Conservation (phyloP, 2,113 vertebrate species). For the Phrynosoma blainvillii region DNA sequence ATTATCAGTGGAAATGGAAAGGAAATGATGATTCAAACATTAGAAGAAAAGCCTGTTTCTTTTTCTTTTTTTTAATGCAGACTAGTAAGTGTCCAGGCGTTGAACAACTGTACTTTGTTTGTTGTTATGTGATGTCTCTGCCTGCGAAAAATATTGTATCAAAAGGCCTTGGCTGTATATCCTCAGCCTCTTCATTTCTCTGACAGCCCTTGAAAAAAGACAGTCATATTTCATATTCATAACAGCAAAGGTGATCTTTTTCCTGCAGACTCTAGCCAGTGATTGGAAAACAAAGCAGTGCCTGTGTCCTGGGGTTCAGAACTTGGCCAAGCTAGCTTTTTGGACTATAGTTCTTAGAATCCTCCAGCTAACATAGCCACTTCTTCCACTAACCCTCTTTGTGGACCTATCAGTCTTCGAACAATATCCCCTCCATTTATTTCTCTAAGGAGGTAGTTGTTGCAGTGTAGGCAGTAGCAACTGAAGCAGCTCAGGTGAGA, state of each 20-base stretch:
- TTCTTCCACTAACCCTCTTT: too few relatives aligned
- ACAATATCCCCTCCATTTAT: too few relatives aligned
- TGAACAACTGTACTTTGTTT: background rate
- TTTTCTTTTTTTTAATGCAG: background rate
- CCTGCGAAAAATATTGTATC: background rate
- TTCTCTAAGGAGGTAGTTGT: too few relatives aligned
- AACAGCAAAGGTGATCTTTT: constrained; percentile 2
- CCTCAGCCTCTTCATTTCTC: constrained; percentile 31
- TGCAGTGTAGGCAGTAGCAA: too few relatives aligned
- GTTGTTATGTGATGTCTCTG: background rate
- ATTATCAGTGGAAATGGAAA: background rate
- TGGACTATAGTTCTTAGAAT: background rate
- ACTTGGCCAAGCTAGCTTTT: too few relatives aligned
- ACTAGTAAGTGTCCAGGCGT: background rate
- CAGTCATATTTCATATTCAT: constrained; percentile 2
- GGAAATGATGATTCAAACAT: background rate
- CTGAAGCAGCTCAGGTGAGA: too few relatives aligned
- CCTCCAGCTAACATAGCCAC: background rate
- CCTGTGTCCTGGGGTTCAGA: background rate
- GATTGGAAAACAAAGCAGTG: constrained; percentile 6
- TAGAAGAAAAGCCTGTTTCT: background rate
- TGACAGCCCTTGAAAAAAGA: constrained; percentile 10
- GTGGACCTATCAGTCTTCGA: too few relatives aligned
- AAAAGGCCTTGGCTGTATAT: background rate
- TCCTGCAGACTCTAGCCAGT: background rate